Percentiles rank a stretch among this genome's conserved stretches.
These are phyloP conservation scores for Caprella mutica DNA, from an alignment of 2,888 invertebrate species.

Conservation along the genomic window DNA sequence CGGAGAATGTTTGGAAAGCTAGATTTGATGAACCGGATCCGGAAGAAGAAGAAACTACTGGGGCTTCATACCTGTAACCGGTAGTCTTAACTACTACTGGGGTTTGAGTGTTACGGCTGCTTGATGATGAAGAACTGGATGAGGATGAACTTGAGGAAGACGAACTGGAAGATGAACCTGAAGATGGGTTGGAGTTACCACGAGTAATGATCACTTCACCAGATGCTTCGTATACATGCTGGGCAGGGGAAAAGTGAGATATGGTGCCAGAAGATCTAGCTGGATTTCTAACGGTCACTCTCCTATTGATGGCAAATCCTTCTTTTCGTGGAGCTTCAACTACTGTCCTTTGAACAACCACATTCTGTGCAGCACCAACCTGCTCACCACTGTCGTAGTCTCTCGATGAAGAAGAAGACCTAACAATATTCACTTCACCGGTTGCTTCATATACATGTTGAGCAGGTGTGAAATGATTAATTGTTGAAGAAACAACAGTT, in stretches of 20 bases:
- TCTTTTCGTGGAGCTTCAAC: not conserved
- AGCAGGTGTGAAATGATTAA: conserved; percentile 23
- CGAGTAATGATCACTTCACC: conserved; percentile 13
- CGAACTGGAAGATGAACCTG: not conserved
- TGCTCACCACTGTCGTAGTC: not conserved
- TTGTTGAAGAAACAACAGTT: conserved; percentile 2
- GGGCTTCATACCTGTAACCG: not conserved
- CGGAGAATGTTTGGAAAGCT: not conserved
- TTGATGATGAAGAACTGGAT: not conserved
- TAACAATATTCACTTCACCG: conserved; percentile 15
- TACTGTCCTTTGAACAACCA: not conserved
- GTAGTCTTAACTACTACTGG: conserved; percentile 4
- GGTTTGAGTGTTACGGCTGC: conserved; percentile 1
- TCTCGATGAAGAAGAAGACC: not conserved
- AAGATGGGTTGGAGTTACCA: not conserved
- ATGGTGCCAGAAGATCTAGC: conserved; percentile 13
- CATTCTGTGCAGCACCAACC: not conserved
- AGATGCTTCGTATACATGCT: conserved; percentile 16
- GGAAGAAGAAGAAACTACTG: not conserved
- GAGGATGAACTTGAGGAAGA: not conserved
- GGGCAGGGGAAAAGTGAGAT: conserved; percentile 15
- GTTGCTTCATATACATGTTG: conserved; percentile 18
- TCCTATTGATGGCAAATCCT: no score
- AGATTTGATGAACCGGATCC: not conserved
- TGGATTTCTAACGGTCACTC: no score